phyloP scores from a whole-genome alignment of 2,888 invertebrate genomes.

The Temnothorax rugatulus region DNA sequence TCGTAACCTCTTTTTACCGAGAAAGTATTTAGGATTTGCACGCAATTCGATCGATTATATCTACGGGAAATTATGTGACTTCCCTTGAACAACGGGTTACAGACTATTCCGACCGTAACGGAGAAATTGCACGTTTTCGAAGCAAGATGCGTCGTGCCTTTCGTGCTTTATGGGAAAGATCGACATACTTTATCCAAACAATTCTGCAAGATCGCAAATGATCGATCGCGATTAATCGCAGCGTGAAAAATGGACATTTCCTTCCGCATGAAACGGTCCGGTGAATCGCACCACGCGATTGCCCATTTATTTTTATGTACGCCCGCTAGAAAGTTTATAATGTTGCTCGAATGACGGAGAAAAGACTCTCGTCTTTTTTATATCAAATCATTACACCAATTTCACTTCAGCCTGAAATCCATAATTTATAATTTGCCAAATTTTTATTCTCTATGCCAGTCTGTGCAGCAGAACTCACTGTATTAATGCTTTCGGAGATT shows the following conservation, averaged over 20 bases:
- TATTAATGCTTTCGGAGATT: not conserved
- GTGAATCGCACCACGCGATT: not conserved
- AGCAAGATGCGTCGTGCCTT: not conserved
- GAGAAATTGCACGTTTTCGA: conserved; percentile 61
- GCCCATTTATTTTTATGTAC: conserved; percentile 26
- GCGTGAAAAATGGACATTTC: conserved; percentile 1
- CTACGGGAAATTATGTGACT: conserved; percentile 52
- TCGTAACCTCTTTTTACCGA: conserved; percentile 67
- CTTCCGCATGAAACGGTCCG: conserved; percentile 23
- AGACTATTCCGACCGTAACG: conserved; percentile 53
- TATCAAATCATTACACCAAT: not conserved
- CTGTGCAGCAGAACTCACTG: not conserved
- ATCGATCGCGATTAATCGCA: conserved; percentile 19
- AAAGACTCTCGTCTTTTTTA: not conserved
- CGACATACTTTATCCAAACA: conserved; percentile 31
- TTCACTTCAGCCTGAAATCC: not conserved
- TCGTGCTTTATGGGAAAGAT: conserved; percentile 24
- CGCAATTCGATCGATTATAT: conserved; percentile 62
- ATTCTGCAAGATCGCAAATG: not conserved
- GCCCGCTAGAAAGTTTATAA: conserved; percentile 8
- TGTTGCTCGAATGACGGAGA: conserved; percentile 3
- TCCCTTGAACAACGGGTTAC: conserved; percentile 37
- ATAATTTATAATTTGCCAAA: not conserved
- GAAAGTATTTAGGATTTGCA: conserved; percentile 67
- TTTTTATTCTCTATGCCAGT: not conserved